phyloP scores from a whole-genome alignment of 2,888 invertebrate genomes.

The Scaptomyza cyrtandrae region DNA sequence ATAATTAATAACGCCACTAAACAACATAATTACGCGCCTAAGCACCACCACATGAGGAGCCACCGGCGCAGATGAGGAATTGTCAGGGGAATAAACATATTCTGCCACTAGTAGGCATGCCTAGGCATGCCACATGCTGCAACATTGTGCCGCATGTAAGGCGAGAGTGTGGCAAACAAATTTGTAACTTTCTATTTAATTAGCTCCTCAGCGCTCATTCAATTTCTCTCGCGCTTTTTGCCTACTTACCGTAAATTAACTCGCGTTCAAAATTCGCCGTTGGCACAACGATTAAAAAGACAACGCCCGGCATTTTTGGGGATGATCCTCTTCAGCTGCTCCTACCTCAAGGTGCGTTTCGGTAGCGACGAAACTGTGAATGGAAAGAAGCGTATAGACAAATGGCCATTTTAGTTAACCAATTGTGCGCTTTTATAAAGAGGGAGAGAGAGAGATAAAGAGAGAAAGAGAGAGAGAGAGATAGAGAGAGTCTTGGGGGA shows the following conservation, averaged over 20 bases:
- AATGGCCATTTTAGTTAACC: constrained; percentile 62
- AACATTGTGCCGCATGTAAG: constrained; percentile 29
- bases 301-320: constrained; percentile 87
- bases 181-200: constrained; percentile 75
- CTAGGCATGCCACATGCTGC: constrained; percentile 40
- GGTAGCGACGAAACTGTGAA: constrained; percentile 35
- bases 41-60: constrained; percentile 56
- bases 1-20: constrained; percentile 81
- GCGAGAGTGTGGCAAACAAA: constrained; percentile 45
- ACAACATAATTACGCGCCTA: constrained; percentile 77
- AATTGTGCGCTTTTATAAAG: constrained; percentile 36
- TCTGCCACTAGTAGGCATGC: constrained; percentile 40
- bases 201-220: constrained; percentile 64
- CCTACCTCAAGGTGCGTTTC: constrained; percentile 1
- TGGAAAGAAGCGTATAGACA: constrained; percentile 33
- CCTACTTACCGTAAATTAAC: constrained; percentile 82
- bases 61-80: not conserved
- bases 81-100: constrained; percentile 15
- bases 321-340: constrained; percentile 2
- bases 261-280: constrained; percentile 88
- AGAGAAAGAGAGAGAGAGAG: not conserved
- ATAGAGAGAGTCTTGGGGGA: not conserved
- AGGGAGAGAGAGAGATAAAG: too few relatives aligned
- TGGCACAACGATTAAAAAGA: constrained; percentile 89
- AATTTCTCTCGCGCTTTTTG: constrained; percentile 49